Base-by-base conservation (phyloP, 2,888 invertebrate genomes). In the Coremacera marginata region DNA sequence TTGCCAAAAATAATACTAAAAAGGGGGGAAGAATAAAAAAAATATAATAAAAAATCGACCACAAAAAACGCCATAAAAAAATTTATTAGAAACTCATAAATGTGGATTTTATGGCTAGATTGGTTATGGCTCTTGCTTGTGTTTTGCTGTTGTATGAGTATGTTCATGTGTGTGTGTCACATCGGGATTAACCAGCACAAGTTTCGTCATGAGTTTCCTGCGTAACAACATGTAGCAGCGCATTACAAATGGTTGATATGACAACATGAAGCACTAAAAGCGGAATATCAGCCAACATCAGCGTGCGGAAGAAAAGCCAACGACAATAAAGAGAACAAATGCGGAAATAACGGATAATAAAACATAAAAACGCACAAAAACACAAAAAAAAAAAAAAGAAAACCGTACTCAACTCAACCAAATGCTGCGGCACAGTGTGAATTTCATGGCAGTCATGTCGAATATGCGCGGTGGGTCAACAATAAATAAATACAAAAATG, bases 1-100 rank as follows among this genome's bases (percentile, higher is more conserved):
- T n/a, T 27, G 57, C n/a, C 55, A 55, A 55, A 7, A 9, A 55
- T 55, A 22, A 55, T 9, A 22, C 4, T 14, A 22, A 19, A 22
- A 5, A n/a, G n/a, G n/a, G n/a, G n/a, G n/a, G n/a, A n/a, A n/a
- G n/a, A n/a, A n/a, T n/a, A n/a, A 63, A 8, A n/a, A 2, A 22
- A 31, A 63, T n/a, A 14, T n/a, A n/a, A n/a, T n/a, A 25, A 63
- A 11, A 31, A 63, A 34, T 27, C 37, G 19, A n/a, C 14, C 31
- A 14, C 22, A 22, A 22, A 57, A 25, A 25, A 22, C 22, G 14
- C 11, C 22, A 44, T 44, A 57, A 57, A 57, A 22, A 37, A 65
- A 65, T 65, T 34, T 65, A 65, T 65, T 65, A 65, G 65, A 37
- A 37, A 65, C n/a, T n/a, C 65, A 65, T 65, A 65, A 65, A 65